Evolutionary conservation across 1,140 invertebrate species (phyloP), one percentile per base, ranked within the genome.

Genomic region (Drosophila nebulosa): DNA sequence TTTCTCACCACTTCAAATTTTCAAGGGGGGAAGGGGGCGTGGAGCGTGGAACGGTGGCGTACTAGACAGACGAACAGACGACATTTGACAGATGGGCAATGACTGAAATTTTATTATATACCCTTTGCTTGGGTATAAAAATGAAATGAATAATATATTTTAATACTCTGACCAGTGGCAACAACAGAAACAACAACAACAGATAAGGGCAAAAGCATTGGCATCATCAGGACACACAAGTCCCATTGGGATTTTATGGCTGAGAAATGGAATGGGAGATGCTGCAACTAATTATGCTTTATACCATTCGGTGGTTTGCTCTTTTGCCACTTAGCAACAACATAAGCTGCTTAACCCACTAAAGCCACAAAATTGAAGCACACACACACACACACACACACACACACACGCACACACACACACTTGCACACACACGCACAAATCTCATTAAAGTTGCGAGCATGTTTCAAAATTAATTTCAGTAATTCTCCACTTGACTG

Each of bases 391-490:
- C 52, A 27, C 32, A 55, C 18, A 26, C 9, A 59, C 26, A 58
- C 21, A 51, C 52, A 36, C 5, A 32, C 57, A 58, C 21, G 10
- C 21, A 46, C 24, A 55, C 35, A 69, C 74, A 57, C 62, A 64
- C 64, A 86, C n/a, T n/a, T n/a, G n/a, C n/a, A 14, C 21, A 46
- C 24, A 55, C 35, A 69, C 74, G 61, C 62, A 64, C 64, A 86
- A 85, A 86, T 85, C 81, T 86, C 81, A 85, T 85, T 85, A 85
- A 86, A 85, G 80, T 85, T 80, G 64, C 73, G 59, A 86, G 74
- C 80, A 86, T 81, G 81, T 85, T 85, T 85, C 81, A 80, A 85
- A 80, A 85, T 85, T 77, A 86, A 86, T 85, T 85, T 85, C 81
- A 78, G 78, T 80, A 85, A 83, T 83, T 79, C 79, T 74, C 35